These are phyloP conservation scores for Phyto melanocephala DNA, from an alignment of 2,888 invertebrate genomes.

Conservation along the genomic window DNA sequence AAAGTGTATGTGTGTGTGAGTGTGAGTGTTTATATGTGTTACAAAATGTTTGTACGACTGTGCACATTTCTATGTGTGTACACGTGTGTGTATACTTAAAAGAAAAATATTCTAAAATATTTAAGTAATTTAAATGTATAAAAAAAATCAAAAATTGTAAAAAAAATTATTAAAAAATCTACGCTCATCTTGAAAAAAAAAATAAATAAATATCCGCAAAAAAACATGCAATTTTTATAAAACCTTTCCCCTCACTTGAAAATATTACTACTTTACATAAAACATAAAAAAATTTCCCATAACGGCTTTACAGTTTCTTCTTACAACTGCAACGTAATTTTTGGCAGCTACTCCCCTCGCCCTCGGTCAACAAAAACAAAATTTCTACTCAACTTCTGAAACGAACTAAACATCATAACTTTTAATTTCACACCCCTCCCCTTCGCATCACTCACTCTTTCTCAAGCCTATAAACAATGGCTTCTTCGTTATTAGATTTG, in stretches of 20 bases:
- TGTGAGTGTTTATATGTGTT: background rate
- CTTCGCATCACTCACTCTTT: background rate
- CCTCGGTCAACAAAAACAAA: background rate
- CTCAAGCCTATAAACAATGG: conserved; percentile 57
- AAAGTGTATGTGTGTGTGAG: conserved; percentile 6
- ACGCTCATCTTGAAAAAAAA: background rate
- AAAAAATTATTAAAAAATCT: background rate
- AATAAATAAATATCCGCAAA: background rate
- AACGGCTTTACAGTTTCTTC: background rate
- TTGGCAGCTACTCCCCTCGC: background rate
- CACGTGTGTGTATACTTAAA: background rate
- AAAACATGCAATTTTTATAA: conserved; percentile 19
- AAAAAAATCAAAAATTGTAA: background rate
- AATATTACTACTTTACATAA: background rate
- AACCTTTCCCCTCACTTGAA: background rate
- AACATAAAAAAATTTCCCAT: background rate
- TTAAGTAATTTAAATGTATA: conserved; percentile 7
- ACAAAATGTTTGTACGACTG: conserved; percentile 5
- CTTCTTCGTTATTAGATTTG: conserved; percentile 66
- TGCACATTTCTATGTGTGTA: background rate
- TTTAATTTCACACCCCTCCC: background rate
- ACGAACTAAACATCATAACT: background rate
- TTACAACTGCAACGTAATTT: background rate
- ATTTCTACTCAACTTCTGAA: background rate
- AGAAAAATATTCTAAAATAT: conserved; percentile 16